Evolutionary conservation across 2,888 invertebrate genomes (phyloP).

Genomic region (Margaritifera margaritifera): DNA sequence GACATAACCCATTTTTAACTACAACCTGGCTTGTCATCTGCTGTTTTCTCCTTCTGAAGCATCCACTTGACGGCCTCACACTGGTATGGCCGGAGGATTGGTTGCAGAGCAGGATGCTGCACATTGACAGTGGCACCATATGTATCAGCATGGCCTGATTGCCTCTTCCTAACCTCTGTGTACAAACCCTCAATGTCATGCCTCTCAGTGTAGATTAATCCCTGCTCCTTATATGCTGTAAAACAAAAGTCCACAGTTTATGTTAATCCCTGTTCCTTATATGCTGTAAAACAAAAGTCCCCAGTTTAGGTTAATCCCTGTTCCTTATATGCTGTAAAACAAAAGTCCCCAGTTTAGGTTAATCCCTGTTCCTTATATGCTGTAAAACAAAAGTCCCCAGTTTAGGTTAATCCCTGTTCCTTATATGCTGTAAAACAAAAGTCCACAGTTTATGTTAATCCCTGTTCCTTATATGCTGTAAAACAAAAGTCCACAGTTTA

Average conservation of each 20-base stretch:
- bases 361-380: conserved; percentile 23
- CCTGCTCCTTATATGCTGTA: conserved; percentile 26
- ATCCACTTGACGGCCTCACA: conserved; percentile 81
- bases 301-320: no score
- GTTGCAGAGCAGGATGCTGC: conserved; percentile 73
- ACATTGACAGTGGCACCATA: conserved; percentile 35
- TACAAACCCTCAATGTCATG: conserved; percentile 69
- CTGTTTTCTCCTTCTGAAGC: conserved; percentile 76
- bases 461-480: conserved; percentile 26
- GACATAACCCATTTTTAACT: not conserved
- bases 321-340: no score
- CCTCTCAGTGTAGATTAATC: conserved; percentile 38
- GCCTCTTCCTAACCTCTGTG: conserved; percentile 58
- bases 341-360: conserved; percentile 7
- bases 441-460: conserved; percentile 19
- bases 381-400: no score
- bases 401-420: conserved; percentile 12
- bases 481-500: no score
- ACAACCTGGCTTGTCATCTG: not conserved
- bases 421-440: conserved; percentile 35
- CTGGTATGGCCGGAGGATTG: conserved; percentile 80
- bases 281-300: conserved; percentile 10
- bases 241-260: conserved; percentile 4
- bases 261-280: no score
- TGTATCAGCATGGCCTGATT: conserved; percentile 26